Evolutionary conservation across 1,140 invertebrate species (phyloP).

Genomic region (Stenopsyche tienmushanensis): DNA sequence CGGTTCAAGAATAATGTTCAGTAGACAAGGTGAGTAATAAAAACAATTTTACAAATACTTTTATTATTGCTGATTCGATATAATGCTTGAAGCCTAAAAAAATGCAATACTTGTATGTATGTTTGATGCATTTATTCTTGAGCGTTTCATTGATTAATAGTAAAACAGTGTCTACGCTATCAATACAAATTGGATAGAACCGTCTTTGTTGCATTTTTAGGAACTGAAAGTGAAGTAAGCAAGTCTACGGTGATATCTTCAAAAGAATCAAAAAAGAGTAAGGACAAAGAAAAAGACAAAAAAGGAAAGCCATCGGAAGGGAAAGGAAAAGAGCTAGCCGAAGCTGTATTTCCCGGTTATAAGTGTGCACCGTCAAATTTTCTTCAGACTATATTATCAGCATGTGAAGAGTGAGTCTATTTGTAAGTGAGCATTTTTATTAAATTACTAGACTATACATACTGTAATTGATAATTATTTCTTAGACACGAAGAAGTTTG

Average conservation of each 20-base stretch:
- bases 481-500: constrained; percentile 72
- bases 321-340: constrained; percentile 59
- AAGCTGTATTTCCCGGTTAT: constrained; percentile 57
- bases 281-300: constrained; percentile 59
- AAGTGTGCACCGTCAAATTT: constrained; percentile 60
- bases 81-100: too few species aligned
- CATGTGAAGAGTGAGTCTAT: constrained; percentile 64
- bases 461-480: constrained; percentile 48
- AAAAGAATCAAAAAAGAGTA: constrained; percentile 73
- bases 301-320: constrained; percentile 52
- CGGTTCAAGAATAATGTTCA: constrained; percentile 80
- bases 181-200: too few species aligned
- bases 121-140: too few species aligned
- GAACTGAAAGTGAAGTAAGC: constrained; percentile 72
- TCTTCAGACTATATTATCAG: constrained; percentile 58
- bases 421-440: too few species aligned
- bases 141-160: too few species aligned
- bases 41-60: constrained; percentile 2
- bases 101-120: constrained; percentile 39
- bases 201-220: too few species aligned
- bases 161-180: too few species aligned
- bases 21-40: constrained; percentile 60
- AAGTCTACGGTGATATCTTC: constrained; percentile 75
- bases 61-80: too few species aligned
- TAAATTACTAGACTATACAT: constrained; percentile 45